Evolutionary conservation across 2,797 vertebrate genomes (phyloP), one percentile per base, ranked within the genome.

Genomic region (Thamnophis elegans): DNA sequence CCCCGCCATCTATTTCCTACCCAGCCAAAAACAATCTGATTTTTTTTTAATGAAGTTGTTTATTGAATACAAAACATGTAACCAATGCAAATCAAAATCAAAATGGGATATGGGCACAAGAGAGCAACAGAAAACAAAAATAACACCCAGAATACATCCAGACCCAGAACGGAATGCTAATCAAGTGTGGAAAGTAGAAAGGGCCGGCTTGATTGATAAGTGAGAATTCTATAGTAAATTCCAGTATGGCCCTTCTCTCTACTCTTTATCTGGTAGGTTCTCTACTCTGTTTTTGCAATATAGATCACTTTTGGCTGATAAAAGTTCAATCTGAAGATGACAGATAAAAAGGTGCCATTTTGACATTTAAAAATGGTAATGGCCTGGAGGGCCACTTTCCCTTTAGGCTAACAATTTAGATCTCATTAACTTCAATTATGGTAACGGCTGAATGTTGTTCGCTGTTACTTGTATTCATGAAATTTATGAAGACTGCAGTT

Each of bases 301-400:
- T 28, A 11, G 3, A 28, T 12, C 82, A 88, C 56, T 73, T 86
- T 56, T 86, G 0, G 0, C 5, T 94, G 91, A 93, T 91, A 85
- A 94, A 42, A 93, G 94, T 89, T 94, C 91, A 95, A 93, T 93
- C 93, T 91, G 36, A 94, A 93, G 91, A 90, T 0, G 91, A 95
- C 65, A 93, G 32, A 89, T 42, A 93, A 92, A 89, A 91, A 92
- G 90, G 93, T 20, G 36, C 86, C 59, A 94, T 0, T 62, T 89
- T 91, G 88, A 94, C 92, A 85, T 5, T 86, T 53, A 62, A 58
- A 90, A 93, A 0, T 93, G 87, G 90, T 92, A 96, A 95, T 88
- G 92, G 89, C 68, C 93, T 91, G 85, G 1, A 78, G 51, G 32
- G 90, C 22, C 88, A 62, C 92, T 94, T 91, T 91, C 93, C 88